A percentile compares a stretch with the other conserved stretches of the same genome.
phyloP scores from a whole-genome alignment of 2,888 invertebrate species.

The Xestia ashworthii region DNA sequence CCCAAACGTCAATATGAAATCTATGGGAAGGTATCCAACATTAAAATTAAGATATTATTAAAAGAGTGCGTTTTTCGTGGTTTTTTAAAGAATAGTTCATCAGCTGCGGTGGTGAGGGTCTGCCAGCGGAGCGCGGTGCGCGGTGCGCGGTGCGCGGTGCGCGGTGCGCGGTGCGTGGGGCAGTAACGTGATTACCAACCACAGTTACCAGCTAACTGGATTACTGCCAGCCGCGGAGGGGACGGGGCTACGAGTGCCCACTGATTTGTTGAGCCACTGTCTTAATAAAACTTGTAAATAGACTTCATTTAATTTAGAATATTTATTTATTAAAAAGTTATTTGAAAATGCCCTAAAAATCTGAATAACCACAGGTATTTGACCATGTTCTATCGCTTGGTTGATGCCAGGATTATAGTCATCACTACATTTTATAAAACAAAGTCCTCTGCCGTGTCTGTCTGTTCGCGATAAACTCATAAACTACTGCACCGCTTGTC shows the following conservation, averaged over 20 bases:
- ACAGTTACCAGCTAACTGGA: constrained; percentile 73
- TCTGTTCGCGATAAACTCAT: too few species aligned
- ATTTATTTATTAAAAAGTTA: neutral
- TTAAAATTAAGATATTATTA: neutral
- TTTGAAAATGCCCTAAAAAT: neutral
- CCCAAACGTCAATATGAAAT: neutral
- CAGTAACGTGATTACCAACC: constrained; percentile 78
- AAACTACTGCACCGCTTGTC: too few species aligned
- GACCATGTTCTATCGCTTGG: neutral
- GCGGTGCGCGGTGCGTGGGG: constrained; percentile 59
- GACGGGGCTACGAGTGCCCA: neutral
- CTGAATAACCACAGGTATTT: neutral
- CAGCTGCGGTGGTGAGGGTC: constrained; percentile 65
- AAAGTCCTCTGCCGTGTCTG: too few species aligned
- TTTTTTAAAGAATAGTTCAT: constrained; percentile 84
- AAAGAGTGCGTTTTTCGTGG: constrained; percentile 47
- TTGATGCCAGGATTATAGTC: neutral
- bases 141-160: constrained; percentile 47
- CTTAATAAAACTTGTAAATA: constrained; percentile 20
- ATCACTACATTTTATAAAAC: too few species aligned
- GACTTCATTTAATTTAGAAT: neutral
- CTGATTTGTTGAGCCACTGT: constrained; percentile 53
- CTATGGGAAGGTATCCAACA: neutral
- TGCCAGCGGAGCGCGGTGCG: constrained; percentile 8
- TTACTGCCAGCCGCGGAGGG: constrained; percentile 57